Percentiles rank a stretch among this genome's conserved stretches.
These are phyloP conservation scores for Heterotis niloticus DNA, from an alignment of 2,113 vertebrate species.

Conservation along the genomic window DNA sequence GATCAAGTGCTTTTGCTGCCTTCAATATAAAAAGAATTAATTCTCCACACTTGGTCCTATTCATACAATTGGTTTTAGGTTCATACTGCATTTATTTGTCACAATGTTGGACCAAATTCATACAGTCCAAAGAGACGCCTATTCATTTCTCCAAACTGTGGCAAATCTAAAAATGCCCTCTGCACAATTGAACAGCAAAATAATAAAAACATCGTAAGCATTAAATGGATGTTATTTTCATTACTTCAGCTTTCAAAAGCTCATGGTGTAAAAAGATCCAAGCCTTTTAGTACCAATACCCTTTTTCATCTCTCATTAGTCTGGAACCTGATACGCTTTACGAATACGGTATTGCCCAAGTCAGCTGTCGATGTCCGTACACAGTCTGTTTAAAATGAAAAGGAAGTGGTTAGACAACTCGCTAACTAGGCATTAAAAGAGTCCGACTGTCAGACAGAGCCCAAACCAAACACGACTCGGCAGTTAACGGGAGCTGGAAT, in stretches of 20 bases:
- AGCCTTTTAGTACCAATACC: constrained; percentile 1
- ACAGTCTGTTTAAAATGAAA: constrained; percentile 55
- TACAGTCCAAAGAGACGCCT: too few relatives aligned
- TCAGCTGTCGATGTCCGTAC: constrained; percentile 50
- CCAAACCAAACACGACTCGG: constrained; percentile 68
- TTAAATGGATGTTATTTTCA: too few relatives aligned
- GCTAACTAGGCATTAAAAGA: constrained; percentile 57
- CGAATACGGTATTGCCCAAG: constrained; percentile 61
- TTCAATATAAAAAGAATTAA: too few relatives aligned
- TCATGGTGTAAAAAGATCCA: neutral
- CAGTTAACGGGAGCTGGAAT: constrained; percentile 73
- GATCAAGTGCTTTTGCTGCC: too few relatives aligned
- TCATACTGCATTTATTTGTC: too few relatives aligned
- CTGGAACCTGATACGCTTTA: constrained; percentile 45
- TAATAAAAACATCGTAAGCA: too few relatives aligned
- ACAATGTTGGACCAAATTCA: too few relatives aligned
- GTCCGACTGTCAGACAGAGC: constrained; percentile 66
- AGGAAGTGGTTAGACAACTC: constrained; percentile 59
- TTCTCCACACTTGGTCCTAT: too few relatives aligned
- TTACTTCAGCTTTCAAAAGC: neutral
- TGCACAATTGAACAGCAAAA: too few relatives aligned
- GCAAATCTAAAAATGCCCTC: too few relatives aligned
- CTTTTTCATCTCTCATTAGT: constrained; percentile 12
- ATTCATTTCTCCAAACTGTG: too few relatives aligned
- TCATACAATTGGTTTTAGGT: too few relatives aligned